Evolutionary conservation across 2,113 vertebrate species (phyloP).

Genomic region (Sardina pilchardus): DNA sequence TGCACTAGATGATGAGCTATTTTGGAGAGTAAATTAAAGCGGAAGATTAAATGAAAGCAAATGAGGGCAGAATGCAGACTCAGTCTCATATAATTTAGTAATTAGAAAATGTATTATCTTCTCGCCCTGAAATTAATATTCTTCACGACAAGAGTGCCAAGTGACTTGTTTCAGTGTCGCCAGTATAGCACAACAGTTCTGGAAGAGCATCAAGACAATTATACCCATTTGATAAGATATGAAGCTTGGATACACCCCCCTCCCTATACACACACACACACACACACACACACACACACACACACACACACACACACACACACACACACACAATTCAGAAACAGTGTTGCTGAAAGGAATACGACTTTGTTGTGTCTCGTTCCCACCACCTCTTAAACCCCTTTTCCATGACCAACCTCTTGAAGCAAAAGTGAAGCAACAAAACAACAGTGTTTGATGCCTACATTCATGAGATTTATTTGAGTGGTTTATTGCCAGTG

Average conservation of each 20-base stretch:
- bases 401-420: slow-evolving; percentile 4
- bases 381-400: not conserved
- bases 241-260: not conserved
- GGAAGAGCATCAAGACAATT: too few species aligned
- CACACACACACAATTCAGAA: not conserved
- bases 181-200: not conserved
- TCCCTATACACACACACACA: too few species aligned
- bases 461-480: slow-evolving; percentile 17
- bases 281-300: too few species aligned
- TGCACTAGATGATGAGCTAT: not conserved
- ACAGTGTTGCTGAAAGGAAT: not conserved
- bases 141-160: not conserved
- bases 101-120: not conserved
- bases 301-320: too few species aligned
- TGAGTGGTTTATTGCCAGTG: not conserved
- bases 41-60: not conserved
- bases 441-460: slow-evolving; percentile 16
- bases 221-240: not conserved
- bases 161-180: not conserved
- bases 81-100: not conserved
- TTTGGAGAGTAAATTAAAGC: too few species aligned
- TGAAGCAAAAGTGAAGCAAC: slow-evolving; percentile 11
- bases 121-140: not conserved
- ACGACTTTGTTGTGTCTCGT: not conserved
- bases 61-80: not conserved